Evolutionary conservation across 2,113 vertebrate genomes (phyloP).

Genomic region (Nannobrachium achirus): DNA sequence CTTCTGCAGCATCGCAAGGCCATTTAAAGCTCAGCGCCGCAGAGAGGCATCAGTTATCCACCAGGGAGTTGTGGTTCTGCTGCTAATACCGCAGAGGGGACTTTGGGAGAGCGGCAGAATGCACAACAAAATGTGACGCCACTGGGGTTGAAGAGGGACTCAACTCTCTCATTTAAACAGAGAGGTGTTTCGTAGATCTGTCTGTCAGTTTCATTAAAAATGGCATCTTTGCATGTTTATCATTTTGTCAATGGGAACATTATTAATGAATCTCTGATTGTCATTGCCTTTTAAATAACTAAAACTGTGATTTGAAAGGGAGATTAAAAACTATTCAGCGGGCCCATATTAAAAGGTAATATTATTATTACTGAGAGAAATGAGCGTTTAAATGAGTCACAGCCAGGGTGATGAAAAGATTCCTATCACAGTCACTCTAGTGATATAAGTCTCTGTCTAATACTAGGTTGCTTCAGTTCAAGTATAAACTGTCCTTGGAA

Average conservation of each 20-base stretch:
- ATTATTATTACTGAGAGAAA: neutral
- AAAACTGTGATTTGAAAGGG: neutral
- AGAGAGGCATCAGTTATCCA: constrained; percentile 59
- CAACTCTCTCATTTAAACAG: constrained; percentile 27
- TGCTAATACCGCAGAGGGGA: constrained; percentile 51
- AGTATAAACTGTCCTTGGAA: constrained; percentile 5
- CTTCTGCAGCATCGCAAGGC: constrained; percentile 48
- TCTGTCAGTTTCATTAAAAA: neutral
- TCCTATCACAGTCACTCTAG: neutral
- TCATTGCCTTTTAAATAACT: neutral
- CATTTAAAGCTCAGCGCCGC: constrained; percentile 49
- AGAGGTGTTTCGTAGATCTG: constrained; percentile 16
- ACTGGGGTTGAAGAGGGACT: constrained; percentile 35
- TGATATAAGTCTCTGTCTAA: neutral
- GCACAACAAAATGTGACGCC: constrained; percentile 39
- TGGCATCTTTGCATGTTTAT: neutral
- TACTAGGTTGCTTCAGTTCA: neutral
- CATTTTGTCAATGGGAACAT: neutral
- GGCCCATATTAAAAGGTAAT: neutral
- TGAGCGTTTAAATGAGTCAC: constrained; percentile 3
- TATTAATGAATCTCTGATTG: neutral
- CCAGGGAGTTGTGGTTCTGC: constrained; percentile 46
- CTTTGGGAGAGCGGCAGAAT: constrained; percentile 52
- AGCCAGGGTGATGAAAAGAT: constrained; percentile 1
- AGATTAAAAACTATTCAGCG: neutral